Percentiles rank a stretch among this genome's conserved stretches.
Conservation (phyloP, 64 coral and sea anemone species). For the Pocillopora verrucosa region DNA sequence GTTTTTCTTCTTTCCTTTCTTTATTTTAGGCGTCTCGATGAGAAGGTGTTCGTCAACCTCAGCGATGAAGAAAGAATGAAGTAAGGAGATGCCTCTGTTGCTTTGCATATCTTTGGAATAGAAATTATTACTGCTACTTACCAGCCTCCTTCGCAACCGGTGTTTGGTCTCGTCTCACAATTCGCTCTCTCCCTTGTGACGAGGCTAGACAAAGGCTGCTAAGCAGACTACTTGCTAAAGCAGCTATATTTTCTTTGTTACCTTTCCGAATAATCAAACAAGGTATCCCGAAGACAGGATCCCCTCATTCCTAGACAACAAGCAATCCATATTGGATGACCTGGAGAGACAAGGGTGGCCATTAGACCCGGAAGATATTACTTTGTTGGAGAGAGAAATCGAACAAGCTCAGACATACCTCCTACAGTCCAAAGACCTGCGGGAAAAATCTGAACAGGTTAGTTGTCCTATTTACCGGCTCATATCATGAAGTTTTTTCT, state of each 20-base stretch:
- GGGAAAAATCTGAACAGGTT: slow-evolving; percentile 91
- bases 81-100: slow-evolving; percentile 29
- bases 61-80: slow-evolving; percentile 83
- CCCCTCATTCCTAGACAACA: slow-evolving; percentile 78
- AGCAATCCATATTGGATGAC: slow-evolving; percentile 79
- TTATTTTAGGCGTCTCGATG: slow-evolving; percentile 65
- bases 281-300: slow-evolving; percentile 72
- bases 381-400: slow-evolving; percentile 77
- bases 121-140: no score
- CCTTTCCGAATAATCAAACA: background rate
- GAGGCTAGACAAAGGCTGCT: no score
- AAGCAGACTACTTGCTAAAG: no score
- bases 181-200: no score
- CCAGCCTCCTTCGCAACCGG: no score
- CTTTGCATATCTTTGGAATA: background rate
- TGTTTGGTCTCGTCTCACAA: no score
- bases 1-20: background rate
- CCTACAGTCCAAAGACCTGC: slow-evolving; percentile 70
- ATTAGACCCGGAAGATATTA: slow-evolving; percentile 64
- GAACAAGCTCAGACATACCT: slow-evolving; percentile 83
- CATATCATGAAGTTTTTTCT: background rate
- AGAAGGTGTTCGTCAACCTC: slow-evolving; percentile 66
- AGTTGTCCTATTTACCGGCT: background rate
- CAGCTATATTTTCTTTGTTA: background rate
- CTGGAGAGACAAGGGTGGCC: slow-evolving; percentile 79